These are phyloP conservation scores for Orthosia cruda DNA, from an alignment of 2,888 invertebrate species.

Conservation along the genomic window DNA sequence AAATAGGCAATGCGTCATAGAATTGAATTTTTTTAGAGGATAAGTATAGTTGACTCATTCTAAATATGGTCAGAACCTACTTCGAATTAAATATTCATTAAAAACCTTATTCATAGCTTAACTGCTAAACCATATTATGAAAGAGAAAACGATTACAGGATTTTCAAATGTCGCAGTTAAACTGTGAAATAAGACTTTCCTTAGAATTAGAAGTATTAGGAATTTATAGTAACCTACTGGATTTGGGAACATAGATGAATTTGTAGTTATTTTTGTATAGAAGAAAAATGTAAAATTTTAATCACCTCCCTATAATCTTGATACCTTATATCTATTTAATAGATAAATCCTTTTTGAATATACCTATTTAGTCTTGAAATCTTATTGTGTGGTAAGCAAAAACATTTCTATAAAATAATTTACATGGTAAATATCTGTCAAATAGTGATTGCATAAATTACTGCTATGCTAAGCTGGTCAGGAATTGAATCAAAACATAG, in stretches of 20 bases:
- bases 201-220: constrained; percentile 60
- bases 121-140: constrained; percentile 55
- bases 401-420: constrained; percentile 10
- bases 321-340: constrained; percentile 57
- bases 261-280: constrained; percentile 79
- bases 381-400: constrained; percentile 36
- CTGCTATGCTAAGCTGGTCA: constrained; percentile 21
- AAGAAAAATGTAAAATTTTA: constrained; percentile 42
- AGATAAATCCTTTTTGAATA: constrained; percentile 55
- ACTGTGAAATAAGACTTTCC: constrained; percentile 62
- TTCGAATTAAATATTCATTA: constrained; percentile 4
- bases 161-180: constrained; percentile 62
- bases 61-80: constrained; percentile 20
- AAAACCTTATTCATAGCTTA: constrained; percentile 62
- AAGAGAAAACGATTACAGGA: constrained; percentile 50
- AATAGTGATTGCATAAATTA: constrained; percentile 12
- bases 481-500: constrained; percentile 24
- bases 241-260: constrained; percentile 79
- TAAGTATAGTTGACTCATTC: constrained; percentile 26
- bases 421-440: constrained; percentile 25
- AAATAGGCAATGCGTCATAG: constrained; percentile 77
- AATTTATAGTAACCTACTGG: constrained; percentile 68
- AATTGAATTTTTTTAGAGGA: constrained; percentile 73
- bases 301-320: constrained; percentile 45
- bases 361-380: constrained; percentile 54